phyloP scores from a whole-genome alignment of 1,140 invertebrate species.

The Glossosoma conforme region DNA sequence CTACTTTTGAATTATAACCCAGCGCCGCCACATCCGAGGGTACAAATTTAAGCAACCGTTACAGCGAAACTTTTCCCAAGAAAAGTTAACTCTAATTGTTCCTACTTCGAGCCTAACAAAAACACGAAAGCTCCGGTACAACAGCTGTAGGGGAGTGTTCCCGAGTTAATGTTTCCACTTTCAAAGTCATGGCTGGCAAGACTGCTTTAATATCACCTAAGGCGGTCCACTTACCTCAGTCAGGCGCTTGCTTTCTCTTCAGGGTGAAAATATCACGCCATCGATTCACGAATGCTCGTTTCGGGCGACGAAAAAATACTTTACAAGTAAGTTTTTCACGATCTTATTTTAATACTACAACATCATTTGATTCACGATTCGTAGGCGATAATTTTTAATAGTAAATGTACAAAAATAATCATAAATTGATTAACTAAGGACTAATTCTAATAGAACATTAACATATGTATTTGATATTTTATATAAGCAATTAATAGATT shows the following conservation, averaged over 20 bases:
- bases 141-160: conserved; percentile 10
- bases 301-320: background rate
- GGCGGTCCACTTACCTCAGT: conserved; percentile 5
- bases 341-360: too few relatives aligned
- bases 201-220: conserved; percentile 6
- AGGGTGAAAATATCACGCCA: conserved; percentile 9
- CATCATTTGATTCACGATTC: too few relatives aligned
- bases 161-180: conserved; percentile 1
- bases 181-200: conserved; percentile 8
- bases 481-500: too few relatives aligned
- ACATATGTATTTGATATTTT: too few relatives aligned
- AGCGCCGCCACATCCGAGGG: conserved; percentile 13
- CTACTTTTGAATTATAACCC: conserved; percentile 27
- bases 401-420: too few relatives aligned
- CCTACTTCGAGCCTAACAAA: background rate
- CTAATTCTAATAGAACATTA: too few relatives aligned
- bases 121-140: conserved; percentile 7
- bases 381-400: too few relatives aligned
- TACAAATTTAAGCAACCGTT: conserved; percentile 29
- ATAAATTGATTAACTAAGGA: too few relatives aligned
- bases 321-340: background rate
- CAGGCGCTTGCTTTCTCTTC: background rate
- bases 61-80: conserved; percentile 19
- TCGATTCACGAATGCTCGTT: conserved; percentile 12
- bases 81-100: conserved; percentile 28